Evolutionary conservation across 2,113 vertebrate species (phyloP).

Genomic region (Lonchura striata): DNA sequence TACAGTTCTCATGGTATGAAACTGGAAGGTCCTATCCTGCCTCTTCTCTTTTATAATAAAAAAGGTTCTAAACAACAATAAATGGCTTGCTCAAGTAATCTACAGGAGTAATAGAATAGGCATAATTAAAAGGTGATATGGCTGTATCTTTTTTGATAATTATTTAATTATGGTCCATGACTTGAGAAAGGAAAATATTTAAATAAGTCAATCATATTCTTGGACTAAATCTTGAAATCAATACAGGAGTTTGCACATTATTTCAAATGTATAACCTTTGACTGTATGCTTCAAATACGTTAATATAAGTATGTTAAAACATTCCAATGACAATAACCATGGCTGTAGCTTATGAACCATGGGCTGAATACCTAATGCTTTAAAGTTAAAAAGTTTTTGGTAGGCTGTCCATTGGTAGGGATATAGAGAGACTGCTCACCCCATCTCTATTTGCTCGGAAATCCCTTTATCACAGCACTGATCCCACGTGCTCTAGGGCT

Average conservation of each 20-base stretch:
- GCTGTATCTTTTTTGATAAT: background rate
- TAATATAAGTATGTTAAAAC: background rate
- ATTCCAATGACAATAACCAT: background rate
- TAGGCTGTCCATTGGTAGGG: background rate
- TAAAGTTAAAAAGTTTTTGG: background rate
- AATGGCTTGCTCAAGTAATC: background rate
- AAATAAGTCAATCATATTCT: background rate
- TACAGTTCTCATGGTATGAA: background rate
- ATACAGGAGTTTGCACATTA: background rate
- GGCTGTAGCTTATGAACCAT: background rate
- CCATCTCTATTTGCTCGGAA: background rate
- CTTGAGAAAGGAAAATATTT: background rate
- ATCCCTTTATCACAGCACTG: background rate
- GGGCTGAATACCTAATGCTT: background rate
- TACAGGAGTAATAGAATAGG: background rate
- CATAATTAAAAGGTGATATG: background rate
- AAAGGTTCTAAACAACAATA: too few relatives aligned
- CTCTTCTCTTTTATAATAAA: background rate
- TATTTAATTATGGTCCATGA: background rate
- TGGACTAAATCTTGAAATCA: background rate
- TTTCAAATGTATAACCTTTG: background rate
- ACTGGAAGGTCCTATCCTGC: background rate
- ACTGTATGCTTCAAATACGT: background rate
- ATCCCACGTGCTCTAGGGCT: background rate
- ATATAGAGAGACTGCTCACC: background rate